Percentiles rank a stretch among this genome's conserved stretches.
Conservation (phyloP, 64 coral and sea anemone genomes). For the Stylophora pistillata region DNA sequence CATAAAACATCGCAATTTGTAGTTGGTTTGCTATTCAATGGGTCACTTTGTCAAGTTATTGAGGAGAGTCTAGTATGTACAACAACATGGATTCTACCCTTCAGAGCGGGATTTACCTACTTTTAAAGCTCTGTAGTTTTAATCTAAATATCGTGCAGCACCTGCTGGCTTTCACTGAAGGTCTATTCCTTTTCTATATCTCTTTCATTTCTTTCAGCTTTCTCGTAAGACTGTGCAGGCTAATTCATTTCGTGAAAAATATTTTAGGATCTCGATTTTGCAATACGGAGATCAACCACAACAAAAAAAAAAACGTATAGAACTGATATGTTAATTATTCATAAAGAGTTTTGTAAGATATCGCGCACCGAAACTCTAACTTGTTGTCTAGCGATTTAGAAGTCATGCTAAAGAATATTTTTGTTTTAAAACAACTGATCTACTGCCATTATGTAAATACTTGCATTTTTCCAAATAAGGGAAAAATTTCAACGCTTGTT, state of each 20-base stretch:
- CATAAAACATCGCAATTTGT: not conserved
- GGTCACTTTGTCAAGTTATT: no score
- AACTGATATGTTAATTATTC: no score
- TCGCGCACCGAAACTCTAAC: not conserved
- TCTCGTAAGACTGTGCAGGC: no score
- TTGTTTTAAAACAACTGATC: not conserved
- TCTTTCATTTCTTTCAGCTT: no score
- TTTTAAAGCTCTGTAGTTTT: not conserved
- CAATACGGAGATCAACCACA: no score
- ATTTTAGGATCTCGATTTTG: no score
- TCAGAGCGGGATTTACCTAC: not conserved
- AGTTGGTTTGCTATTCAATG: no score
- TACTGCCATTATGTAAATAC: not conserved
- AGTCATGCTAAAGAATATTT: not conserved
- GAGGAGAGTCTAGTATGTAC: no score
- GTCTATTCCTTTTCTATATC: no score
- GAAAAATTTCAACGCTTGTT: not conserved
- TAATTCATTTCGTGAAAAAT: no score
- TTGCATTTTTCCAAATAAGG: conserved; percentile 12
- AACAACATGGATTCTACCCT: no score
- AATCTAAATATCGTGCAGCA: not conserved
- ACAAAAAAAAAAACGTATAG: no score
- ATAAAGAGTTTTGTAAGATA: not conserved
- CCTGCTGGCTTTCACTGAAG: not conserved
- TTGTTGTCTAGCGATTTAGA: not conserved